Percentiles rank a stretch among this genome's conserved stretches.
phyloP scores from a whole-genome alignment of 2,888 invertebrate species.

The Philhelius pedissequus region DNA sequence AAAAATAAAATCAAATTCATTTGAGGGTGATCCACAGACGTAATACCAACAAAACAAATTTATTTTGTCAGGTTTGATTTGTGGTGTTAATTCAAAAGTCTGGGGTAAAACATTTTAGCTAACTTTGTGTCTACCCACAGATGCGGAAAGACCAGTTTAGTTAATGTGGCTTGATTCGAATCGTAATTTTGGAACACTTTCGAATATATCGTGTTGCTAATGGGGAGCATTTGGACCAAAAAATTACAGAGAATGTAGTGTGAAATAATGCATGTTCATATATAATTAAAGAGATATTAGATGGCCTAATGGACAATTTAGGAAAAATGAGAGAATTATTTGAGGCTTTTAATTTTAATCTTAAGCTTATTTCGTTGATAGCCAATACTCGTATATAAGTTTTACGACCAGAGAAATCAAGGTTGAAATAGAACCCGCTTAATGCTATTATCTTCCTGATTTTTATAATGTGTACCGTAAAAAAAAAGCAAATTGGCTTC shows the following conservation, averaged over 20 bases:
- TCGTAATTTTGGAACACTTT: constrained; percentile 45
- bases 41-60: constrained; percentile 15
- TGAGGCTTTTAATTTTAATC: neutral
- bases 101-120: neutral
- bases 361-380: neutral
- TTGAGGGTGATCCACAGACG: neutral
- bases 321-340: neutral
- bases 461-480: neutral
- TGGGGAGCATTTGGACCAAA: constrained; percentile 5
- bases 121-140: too few relatives aligned
- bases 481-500: too few relatives aligned
- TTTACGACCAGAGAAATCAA: neutral
- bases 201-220: constrained; percentile 43
- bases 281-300: neutral
- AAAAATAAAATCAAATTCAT: neutral
- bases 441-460: neutral
- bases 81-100: constrained; percentile 34
- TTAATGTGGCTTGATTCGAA: constrained; percentile 9
- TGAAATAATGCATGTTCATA: neutral
- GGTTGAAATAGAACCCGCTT: neutral
- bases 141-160: constrained; percentile 25
- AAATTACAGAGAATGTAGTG: neutral
- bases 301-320: neutral
- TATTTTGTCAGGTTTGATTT: constrained; percentile 40
- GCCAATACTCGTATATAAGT: neutral